These are phyloP conservation scores for Tetranychus piercei DNA, from an alignment of 2,888 invertebrate genomes.

Conservation along the genomic window DNA sequence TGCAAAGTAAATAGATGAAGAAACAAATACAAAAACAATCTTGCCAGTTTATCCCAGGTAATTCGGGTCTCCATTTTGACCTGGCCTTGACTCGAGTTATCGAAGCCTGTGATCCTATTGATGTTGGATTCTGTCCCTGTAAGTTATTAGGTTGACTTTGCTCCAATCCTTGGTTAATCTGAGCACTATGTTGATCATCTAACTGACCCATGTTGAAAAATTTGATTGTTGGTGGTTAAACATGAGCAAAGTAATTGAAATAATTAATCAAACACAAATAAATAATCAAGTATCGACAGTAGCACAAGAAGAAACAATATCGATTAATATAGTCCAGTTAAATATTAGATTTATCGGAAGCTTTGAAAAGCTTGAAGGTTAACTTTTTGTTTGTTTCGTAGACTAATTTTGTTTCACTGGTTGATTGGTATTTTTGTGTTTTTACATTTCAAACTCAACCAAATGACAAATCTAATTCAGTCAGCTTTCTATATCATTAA, in stretches of 20 bases:
- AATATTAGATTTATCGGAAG: no score
- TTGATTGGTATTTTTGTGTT: no score
- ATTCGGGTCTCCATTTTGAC: neutral
- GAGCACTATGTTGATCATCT: neutral
- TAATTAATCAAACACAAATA: neutral
- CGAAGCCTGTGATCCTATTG: neutral
- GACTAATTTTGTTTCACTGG: no score
- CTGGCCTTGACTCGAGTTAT: neutral
- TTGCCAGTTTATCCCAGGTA: neutral
- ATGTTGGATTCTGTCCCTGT: no score
- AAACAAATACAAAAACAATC: slow-evolving; percentile 1
- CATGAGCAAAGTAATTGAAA: neutral
- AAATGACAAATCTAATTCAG: no score
- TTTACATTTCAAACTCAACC: no score
- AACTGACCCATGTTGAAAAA: neutral
- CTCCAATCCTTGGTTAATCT: neutral
- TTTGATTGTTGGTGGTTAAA: neutral
- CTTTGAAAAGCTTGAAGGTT: no score
- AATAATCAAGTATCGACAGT: neutral
- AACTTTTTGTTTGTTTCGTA: no score
- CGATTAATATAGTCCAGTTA: neutral
- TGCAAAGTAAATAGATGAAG: neutral
- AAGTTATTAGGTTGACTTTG: no score
- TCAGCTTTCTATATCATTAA: neutral
- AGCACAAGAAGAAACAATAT: neutral